These are phyloP conservation scores for Florisuga fusca DNA, from an alignment of 2,797 vertebrate genomes.

Conservation along the genomic window DNA sequence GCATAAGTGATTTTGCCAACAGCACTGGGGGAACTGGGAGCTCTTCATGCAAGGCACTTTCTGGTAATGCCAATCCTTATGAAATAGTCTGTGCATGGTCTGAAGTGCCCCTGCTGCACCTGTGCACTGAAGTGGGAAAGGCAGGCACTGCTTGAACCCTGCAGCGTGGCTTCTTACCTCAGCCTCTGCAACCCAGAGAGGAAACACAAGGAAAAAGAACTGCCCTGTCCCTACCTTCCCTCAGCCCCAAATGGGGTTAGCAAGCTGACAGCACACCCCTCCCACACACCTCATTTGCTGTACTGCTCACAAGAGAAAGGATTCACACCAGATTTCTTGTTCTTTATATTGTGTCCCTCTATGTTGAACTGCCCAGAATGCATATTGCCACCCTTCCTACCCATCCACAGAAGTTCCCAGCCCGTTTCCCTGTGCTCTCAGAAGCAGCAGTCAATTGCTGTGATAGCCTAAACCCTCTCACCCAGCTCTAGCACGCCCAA, in stretches of 20 bases:
- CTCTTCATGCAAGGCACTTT: rapidly evolving
- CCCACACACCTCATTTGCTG: background rate
- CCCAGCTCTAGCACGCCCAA: background rate
- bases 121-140: rapidly evolving
- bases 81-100: background rate
- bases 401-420: background rate
- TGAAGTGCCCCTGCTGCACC: rapidly evolving
- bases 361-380: too few relatives aligned
- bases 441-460: background rate
- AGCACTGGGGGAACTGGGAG: rapidly evolving
- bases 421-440: background rate
- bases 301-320: background rate
- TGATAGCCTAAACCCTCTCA: background rate
- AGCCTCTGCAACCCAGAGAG: rapidly evolving
- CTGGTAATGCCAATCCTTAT: background rate
- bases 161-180: background rate
- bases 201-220: background rate
- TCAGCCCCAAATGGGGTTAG: rapidly evolving
- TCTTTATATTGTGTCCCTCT: background rate
- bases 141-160: background rate
- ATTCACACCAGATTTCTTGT: rapidly evolving
- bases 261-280: background rate
- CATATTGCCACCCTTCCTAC: background rate
- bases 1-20: background rate
- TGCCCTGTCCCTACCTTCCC: rapidly evolving